These are phyloP conservation scores for Lasioglossum vierecki DNA, from an alignment of 2,888 invertebrate genomes.

Conservation along the genomic window DNA sequence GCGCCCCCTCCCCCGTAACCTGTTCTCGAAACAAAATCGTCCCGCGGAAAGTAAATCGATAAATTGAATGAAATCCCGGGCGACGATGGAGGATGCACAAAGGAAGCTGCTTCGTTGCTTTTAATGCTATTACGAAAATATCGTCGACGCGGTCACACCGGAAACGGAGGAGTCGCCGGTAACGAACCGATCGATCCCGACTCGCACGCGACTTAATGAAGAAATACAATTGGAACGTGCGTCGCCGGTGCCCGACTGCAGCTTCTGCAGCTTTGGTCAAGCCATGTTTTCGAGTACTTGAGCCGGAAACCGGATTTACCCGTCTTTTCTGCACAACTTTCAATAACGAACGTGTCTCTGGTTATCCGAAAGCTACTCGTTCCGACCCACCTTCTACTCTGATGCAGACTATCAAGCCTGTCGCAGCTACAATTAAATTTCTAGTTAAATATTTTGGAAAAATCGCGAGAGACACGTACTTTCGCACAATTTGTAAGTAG, in stretches of 20 bases:
- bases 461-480: background rate
- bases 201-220: constrained; percentile 28
- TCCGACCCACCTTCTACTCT: background rate
- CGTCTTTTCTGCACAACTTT: background rate
- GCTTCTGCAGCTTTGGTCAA: background rate
- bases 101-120: background rate
- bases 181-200: constrained; percentile 48
- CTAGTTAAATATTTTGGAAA: background rate
- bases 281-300: background rate
- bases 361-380: background rate
- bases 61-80: constrained; percentile 22
- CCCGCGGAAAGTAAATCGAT: constrained; percentile 48
- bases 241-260: constrained; percentile 10
- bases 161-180: constrained; percentile 9
- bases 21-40: constrained; percentile 36
- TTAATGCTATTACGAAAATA: constrained; percentile 38
- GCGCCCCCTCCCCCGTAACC: background rate
- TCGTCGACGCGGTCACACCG: constrained; percentile 12
- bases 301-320: background rate
- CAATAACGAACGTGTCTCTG: background rate
- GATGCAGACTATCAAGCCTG: background rate
- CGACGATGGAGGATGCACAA: background rate
- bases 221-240: constrained; percentile 19
- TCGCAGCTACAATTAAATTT: background rate
- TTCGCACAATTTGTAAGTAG: background rate